Base-by-base conservation (phyloP, 1,140 invertebrate genomes). In the Agrilus planipennis region DNA sequence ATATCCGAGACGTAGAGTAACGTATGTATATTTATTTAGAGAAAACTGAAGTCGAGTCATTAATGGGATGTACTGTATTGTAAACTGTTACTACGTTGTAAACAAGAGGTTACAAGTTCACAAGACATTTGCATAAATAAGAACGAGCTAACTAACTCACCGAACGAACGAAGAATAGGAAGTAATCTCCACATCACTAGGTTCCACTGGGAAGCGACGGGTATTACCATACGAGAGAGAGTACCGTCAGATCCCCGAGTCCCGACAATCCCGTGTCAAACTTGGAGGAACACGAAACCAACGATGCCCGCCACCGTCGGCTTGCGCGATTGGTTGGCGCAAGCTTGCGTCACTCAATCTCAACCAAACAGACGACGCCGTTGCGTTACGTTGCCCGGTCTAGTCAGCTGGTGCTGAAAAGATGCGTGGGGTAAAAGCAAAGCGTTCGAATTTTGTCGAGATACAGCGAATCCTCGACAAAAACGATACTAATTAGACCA, bases 211-310 rank as follows among this genome's bases (percentile, higher is more conserved):
- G n/a, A n/a, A n/a, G 44, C 39, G 47, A 25, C 17, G 18, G 17
- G 2, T 31, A 22, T 18, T 42, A 28, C 43, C 40, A 7, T n/a
- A 25, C 6, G 6, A 25, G 19, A 28, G 17, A 30, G n/a, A 15
- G 6, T 7, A n/a, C 6, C 6, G 23, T 25, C 23, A 25, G 23
- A 25, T 6, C 16, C 28, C 14, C 16, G 25, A 32, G 19, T 44
- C 39, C 45, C 42, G 44, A 46, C 44, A 36, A 41, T 46, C 50
- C 53, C 55, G 52, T 56, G 54, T 52, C 53, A 54, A 55, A 55
- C 45, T 49, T 49, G 54, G 48, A 56, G 47, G 52, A 55, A 54
- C n/a, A n/a, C n/a, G n/a, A n/a, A n/a, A n/a, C 51, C 52, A 43
- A 43, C 51, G 52, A 51, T 52, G 48, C 53, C 52, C 53, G 58